Conservation (phyloP, 2,797 vertebrate species). For the Myotis pilosus region DNA sequence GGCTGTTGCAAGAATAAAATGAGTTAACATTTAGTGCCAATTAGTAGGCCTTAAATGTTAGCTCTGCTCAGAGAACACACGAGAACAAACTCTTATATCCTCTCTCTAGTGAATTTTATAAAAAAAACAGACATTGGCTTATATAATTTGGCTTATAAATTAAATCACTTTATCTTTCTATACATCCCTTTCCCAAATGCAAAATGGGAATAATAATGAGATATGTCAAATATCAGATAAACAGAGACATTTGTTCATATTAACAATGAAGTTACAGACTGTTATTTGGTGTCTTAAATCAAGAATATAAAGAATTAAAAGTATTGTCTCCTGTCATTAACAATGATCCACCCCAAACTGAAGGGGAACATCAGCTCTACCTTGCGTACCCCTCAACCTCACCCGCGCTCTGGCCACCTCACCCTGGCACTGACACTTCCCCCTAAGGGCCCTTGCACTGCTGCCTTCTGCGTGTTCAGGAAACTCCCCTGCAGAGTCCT, state of each 20-base stretch:
- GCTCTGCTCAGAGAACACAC: neutral
- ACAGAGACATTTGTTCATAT: neutral
- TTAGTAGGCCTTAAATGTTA: neutral
- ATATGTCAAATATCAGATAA: neutral
- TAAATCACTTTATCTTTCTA: neutral
- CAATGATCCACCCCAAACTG: neutral
- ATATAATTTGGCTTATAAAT: neutral
- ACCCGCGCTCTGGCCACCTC: accelerated
- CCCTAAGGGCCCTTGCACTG: neutral
- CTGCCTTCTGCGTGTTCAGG: neutral
- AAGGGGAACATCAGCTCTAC: neutral
- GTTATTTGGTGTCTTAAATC: neutral
- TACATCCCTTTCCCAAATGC: neutral
- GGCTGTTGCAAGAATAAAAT: neutral
- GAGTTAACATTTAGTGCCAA: constrained; percentile 20
- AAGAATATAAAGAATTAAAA: neutral
- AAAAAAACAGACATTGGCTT: neutral
- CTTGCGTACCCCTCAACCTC: neutral
- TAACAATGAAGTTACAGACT: neutral
- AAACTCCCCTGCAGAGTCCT: neutral
- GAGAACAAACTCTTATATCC: neutral
- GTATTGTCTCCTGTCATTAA: neutral
- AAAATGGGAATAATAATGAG: neutral
- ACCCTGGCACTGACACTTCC: neutral
- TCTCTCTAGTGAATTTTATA: neutral